Percentiles rank a stretch among this genome's conserved stretches.
Conservation (phyloP, 2,113 vertebrate genomes). For the Podiceps cristatus region DNA sequence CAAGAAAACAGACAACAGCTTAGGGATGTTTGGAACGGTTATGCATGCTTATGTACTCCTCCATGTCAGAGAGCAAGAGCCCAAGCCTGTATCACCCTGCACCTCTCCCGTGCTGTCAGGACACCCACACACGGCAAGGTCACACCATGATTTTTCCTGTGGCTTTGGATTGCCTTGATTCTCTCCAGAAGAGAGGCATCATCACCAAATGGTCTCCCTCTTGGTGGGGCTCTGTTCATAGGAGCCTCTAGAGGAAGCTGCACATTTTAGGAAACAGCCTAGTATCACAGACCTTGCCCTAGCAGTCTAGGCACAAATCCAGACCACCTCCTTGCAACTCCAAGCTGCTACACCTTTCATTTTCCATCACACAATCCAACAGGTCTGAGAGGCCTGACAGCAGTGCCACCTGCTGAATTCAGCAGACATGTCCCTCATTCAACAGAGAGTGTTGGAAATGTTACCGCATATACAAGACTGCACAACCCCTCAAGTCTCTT, state of each 20-base stretch:
- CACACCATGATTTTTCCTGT: background rate
- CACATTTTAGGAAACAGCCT: background rate
- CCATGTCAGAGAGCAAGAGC: background rate
- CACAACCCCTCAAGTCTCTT: background rate
- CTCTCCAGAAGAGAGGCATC: background rate
- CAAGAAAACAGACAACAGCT: background rate
- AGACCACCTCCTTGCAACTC: background rate
- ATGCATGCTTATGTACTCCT: background rate
- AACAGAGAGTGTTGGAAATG: background rate
- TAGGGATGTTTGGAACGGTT: background rate
- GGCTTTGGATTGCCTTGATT: background rate
- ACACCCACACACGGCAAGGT: background rate
- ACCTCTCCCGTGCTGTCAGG: background rate
- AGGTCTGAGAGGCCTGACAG: background rate
- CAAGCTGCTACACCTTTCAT: background rate
- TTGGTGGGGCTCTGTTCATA: rapidly evolving
- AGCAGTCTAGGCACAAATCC: background rate
- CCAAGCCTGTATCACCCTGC: background rate
- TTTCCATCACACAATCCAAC: background rate
- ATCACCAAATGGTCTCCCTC: background rate
- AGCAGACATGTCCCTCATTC: background rate
- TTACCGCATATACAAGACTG: background rate
- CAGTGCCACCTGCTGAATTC: background rate
- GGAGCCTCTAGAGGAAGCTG: background rate
- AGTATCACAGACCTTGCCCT: background rate